phyloP scores from a whole-genome alignment of 2,797 vertebrate species.

The Leptoclinus maculatus region DNA sequence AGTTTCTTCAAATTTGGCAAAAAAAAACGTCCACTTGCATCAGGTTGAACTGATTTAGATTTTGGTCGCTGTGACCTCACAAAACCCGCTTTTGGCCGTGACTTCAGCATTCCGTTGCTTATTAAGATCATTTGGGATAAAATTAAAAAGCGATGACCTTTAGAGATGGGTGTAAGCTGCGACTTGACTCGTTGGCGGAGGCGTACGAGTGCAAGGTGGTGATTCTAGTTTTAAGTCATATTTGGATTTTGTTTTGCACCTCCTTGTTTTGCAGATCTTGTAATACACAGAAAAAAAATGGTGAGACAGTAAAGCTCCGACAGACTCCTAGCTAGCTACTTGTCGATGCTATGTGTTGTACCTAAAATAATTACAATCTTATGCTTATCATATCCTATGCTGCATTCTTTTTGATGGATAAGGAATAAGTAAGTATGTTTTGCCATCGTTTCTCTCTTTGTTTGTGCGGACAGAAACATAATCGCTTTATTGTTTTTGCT shows the following conservation, averaged over 20 bases:
- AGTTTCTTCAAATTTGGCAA: background rate
- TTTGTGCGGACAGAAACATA: conserved; percentile 4
- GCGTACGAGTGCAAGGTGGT: background rate
- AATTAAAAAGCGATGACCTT: background rate
- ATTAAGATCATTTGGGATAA: background rate
- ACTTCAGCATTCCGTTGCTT: background rate
- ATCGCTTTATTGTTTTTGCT: conserved; percentile 18
- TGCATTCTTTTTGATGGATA: conserved; percentile 75
- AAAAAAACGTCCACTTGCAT: background rate
- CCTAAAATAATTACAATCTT: conserved; percentile 24
- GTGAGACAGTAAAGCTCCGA: background rate
- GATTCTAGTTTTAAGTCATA: background rate
- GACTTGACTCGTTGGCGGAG: background rate
- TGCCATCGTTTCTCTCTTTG: background rate
- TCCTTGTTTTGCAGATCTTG: background rate
- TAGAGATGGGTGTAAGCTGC: background rate
- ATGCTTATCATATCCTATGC: conserved; percentile 55
- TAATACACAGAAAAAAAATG: background rate
- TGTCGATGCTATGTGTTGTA: background rate
- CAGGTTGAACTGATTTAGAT: background rate
- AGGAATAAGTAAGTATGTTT: conserved; percentile 86
- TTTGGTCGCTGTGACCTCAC: background rate
- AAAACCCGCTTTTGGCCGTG: background rate
- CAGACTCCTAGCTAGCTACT: background rate
- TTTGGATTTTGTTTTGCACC: background rate